Conservation (phyloP, 37 sponge, comb jelly and placozoan genomes). For the Aplysina aerophoba region DNA sequence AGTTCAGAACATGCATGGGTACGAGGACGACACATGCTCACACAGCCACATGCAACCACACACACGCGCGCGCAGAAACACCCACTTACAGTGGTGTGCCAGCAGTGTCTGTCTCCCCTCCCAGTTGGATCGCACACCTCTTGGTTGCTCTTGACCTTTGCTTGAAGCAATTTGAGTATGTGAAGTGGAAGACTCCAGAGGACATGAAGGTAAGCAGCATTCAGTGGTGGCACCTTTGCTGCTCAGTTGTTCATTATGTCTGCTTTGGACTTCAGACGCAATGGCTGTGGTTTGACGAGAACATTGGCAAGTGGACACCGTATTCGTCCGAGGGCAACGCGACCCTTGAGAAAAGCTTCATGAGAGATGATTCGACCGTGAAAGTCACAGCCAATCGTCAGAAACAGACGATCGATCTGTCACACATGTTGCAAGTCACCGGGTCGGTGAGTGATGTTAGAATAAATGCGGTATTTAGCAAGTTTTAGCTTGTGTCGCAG, state of each 20-base stretch:
- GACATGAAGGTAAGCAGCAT: background rate
- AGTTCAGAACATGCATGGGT: constrained; percentile 18
- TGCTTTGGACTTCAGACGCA: background rate
- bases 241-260: background rate
- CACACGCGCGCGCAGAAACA: background rate
- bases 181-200: constrained; percentile 5
- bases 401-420: constrained; percentile 39
- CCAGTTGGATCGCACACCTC: constrained; percentile 16
- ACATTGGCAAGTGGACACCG: constrained; percentile 58
- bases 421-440: constrained; percentile 69
- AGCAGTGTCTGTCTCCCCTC: background rate
- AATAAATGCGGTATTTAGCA: background rate
- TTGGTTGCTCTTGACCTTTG: constrained; percentile 30
- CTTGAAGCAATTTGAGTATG: constrained; percentile 17
- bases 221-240: too few species aligned
- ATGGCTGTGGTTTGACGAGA: constrained; percentile 92
- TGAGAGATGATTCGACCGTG: background rate
- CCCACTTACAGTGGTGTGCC: background rate
- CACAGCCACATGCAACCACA: background rate
- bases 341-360: constrained; percentile 54
- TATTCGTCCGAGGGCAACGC: constrained; percentile 56
- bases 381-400: background rate
- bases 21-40: background rate
- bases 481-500: constrained; percentile 47
- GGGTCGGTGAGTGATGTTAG: background rate